Conservation (phyloP, 2,113 vertebrate genomes). For the Oceanodroma tethys region DNA sequence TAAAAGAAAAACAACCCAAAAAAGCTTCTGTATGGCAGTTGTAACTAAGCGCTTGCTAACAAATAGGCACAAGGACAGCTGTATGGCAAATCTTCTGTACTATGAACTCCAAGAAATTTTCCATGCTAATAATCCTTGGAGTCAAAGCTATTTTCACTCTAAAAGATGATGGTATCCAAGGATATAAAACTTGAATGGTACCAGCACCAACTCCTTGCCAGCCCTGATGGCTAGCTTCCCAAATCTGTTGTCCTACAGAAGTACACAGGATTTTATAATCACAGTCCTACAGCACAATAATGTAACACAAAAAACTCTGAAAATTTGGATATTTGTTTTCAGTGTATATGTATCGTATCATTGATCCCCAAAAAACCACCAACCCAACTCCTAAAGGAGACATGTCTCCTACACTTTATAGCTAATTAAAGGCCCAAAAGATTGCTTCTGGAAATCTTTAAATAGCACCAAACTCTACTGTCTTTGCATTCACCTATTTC, state of each 20-base stretch:
- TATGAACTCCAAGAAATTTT: background rate
- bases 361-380: background rate
- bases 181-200: background rate
- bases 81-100: background rate
- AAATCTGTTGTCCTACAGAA: background rate
- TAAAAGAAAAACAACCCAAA: background rate
- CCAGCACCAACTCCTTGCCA: background rate
- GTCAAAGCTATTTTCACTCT: background rate
- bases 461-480: background rate
- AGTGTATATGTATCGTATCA: background rate
- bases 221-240: background rate
- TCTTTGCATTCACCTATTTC: background rate
- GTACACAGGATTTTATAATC: background rate
- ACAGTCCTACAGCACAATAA: background rate
- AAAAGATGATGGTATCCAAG: background rate
- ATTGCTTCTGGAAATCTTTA: background rate
- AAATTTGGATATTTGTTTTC: background rate
- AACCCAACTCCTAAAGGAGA: background rate
- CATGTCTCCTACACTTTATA: background rate
- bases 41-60: background rate
- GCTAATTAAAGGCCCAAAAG: background rate
- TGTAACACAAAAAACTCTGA: background rate
- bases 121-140: background rate
- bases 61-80: background rate
- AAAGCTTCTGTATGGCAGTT: background rate